Base-by-base conservation (phyloP, 2,888 invertebrate species). In the Lacanobia wlatinum region DNA sequence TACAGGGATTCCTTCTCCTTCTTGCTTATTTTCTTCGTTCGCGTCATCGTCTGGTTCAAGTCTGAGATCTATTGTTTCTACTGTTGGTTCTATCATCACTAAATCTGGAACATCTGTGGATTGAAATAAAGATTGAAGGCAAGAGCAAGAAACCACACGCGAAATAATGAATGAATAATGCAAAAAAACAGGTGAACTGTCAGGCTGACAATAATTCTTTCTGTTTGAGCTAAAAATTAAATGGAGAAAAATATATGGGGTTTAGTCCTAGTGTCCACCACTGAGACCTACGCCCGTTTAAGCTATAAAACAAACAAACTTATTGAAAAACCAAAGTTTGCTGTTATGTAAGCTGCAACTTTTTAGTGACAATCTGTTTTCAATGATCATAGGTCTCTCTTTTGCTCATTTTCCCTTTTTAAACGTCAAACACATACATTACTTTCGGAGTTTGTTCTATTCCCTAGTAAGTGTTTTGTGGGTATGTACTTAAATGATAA, bases 61-160 rank as follows among this genome's bases (percentile, higher is more conserved):
- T 87, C 89, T 21, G 93, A 82, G 56, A 64, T 92, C 90, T 55
- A 95, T 94, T 0, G 92, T 94, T 83, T 95, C 95, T 23, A 95
- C 89, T 3, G 80, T 83, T 10, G 91, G 92, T 80, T 95, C 95
- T 3, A 95, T 76, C 28, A 81, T 46, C 28, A 63, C 71, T 62
- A 81, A 66, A 56, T 81, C 81, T 34, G 81, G 76, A 38, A 7
- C 52, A 48, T 82, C 79, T 79, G 78, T 18, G 16, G 28, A 67
- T 12, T 43, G 46, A 52, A 64, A 61, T 40, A 16, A 1, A 3
- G 16, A 40, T 6, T 64, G 21, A 56, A 34, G 34, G 4, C 3
- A 4, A 0, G 21, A 28, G 16, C 43, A 0, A 0, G 18, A 5
- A 73, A 34, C 40, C 2, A 23, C 9, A 12, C 12, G 18, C 9